Conservation (phyloP, 2,113 vertebrate genomes). For the Tychaedon coryphoeus region DNA sequence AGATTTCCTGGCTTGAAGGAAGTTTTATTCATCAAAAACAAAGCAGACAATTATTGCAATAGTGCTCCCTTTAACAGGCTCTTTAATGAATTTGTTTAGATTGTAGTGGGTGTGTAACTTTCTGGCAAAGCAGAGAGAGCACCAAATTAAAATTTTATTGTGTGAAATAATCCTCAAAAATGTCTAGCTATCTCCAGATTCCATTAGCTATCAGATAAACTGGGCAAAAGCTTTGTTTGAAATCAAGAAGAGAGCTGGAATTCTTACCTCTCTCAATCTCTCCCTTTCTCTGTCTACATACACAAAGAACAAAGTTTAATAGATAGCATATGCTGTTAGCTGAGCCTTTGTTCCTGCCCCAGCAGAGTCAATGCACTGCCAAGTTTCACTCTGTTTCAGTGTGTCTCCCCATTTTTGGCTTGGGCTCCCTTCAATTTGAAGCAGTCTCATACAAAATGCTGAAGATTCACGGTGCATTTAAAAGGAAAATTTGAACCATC, state of each 20-base stretch:
- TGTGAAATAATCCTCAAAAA: neutral
- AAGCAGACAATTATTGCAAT: neutral
- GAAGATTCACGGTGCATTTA: conserved; percentile 25
- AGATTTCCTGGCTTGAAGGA: neutral
- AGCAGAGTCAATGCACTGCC: neutral
- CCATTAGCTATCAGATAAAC: neutral
- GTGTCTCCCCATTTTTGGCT: conserved; percentile 18
- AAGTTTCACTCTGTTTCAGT: conserved; percentile 18
- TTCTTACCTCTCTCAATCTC: conserved; percentile 9
- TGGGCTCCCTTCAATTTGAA: neutral
- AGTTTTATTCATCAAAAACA: neutral
- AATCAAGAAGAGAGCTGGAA: neutral
- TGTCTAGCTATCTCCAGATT: neutral
- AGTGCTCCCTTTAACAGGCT: neutral
- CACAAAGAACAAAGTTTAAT: conserved; percentile 55
- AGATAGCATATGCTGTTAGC: conserved; percentile 46
- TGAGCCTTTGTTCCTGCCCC: conserved; percentile 28
- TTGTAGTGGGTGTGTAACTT: neutral
- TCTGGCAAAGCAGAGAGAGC: neutral
- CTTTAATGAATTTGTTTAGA: neutral
- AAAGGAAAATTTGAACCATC: conserved; percentile 21
- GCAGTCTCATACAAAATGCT: neutral
- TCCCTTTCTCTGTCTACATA: neutral
- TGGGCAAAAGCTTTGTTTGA: neutral
- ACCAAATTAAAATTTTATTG: neutral